Percentiles rank a stretch among this genome's conserved stretches.
phyloP scores from a whole-genome alignment of 2,888 invertebrate genomes.

The Theretra japonica region DNA sequence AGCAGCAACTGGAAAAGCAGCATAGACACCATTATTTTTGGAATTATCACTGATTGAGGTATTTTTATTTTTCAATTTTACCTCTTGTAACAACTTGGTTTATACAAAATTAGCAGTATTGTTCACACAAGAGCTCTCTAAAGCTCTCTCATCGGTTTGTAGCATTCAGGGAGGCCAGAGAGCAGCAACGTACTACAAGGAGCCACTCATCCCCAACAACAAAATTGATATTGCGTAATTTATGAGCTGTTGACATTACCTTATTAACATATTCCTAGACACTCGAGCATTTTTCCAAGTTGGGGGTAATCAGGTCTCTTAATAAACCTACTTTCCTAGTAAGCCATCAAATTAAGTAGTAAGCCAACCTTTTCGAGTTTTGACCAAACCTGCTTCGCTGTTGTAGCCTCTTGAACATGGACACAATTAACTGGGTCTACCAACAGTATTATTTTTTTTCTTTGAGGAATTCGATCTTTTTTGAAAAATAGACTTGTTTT shows the following conservation, averaged over 20 bases:
- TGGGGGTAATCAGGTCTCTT: neutral
- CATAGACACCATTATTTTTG: conserved; percentile 18
- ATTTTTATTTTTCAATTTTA: conserved; percentile 4
- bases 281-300: neutral
- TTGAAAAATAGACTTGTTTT: too few relatives aligned
- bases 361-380: conserved; percentile 17
- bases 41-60: neutral
- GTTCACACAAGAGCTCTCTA: conserved; percentile 28
- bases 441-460: neutral
- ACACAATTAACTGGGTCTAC: conserved; percentile 41
- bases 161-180: conserved; percentile 39
- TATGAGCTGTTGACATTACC: conserved; percentile 38
- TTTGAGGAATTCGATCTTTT: too few relatives aligned
- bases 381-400: conserved; percentile 20
- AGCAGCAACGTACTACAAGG: conserved; percentile 38
- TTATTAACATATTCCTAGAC: conserved; percentile 29
- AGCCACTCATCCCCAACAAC: conserved; percentile 42
- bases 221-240: conserved; percentile 41
- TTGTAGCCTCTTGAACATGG: conserved; percentile 46
- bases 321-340: conserved; percentile 15
- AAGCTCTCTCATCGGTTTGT: conserved; percentile 31
- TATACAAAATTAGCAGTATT: conserved; percentile 25
- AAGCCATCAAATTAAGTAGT: conserved; percentile 18
- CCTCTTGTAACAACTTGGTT: conserved; percentile 21
- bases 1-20: conserved; percentile 22